These are phyloP conservation scores for Dromaius novaehollandiae DNA, from an alignment of 2,113 vertebrate genomes.

Conservation along the genomic window DNA sequence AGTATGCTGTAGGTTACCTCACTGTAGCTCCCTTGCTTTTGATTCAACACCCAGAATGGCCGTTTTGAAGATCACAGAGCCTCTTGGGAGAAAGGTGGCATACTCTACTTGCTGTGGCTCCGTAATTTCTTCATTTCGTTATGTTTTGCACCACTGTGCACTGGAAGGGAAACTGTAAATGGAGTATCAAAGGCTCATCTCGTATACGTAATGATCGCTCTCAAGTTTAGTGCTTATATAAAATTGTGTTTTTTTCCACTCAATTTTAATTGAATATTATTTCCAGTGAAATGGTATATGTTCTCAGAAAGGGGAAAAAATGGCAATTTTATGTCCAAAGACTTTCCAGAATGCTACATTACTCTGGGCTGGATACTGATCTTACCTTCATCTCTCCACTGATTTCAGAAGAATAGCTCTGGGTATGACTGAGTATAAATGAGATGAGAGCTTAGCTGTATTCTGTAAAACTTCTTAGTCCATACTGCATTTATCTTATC, in stretches of 20 bases:
- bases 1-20: background rate
- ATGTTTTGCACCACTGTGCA: background rate
- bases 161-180: background rate
- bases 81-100: background rate
- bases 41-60: background rate
- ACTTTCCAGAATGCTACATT: background rate
- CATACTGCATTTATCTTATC: background rate
- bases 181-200: rapidly evolving
- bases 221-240: background rate
- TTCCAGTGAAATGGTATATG: rapidly evolving
- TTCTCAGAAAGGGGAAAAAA: background rate
- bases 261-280: background rate
- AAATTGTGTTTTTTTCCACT: background rate
- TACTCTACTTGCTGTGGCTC: background rate
- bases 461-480: background rate
- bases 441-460: background rate
- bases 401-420: background rate
- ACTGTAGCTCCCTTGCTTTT: background rate
- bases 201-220: background rate
- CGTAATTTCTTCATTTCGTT: background rate
- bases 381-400: background rate
- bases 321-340: background rate
- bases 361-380: background rate
- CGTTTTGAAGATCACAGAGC: background rate
- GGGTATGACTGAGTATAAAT: background rate